These are phyloP conservation scores for Myiotriccus ornatus DNA, from an alignment of 2,797 vertebrate genomes.

Conservation along the genomic window DNA sequence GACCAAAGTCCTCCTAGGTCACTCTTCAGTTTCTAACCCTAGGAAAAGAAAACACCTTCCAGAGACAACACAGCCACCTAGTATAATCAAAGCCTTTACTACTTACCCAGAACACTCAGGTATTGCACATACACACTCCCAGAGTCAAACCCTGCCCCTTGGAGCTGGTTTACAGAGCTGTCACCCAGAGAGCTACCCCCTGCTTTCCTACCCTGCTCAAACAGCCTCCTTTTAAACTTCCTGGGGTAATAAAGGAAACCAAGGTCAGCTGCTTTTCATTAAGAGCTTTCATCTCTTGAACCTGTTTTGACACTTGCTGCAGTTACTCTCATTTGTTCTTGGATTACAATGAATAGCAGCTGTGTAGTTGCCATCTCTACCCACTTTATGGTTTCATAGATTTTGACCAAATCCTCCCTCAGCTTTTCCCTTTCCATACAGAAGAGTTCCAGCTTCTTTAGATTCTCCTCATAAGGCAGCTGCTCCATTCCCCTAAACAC, in stretches of 20 bases:
- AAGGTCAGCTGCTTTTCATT: neutral
- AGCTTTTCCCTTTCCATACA: neutral
- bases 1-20: accelerated
- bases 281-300: neutral
- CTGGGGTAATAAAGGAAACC: neutral
- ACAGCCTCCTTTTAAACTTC: neutral
- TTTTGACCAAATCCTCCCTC: neutral
- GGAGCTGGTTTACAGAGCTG: accelerated
- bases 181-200: accelerated
- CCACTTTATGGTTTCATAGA: neutral
- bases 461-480: neutral
- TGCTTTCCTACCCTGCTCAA: accelerated
- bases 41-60: accelerated
- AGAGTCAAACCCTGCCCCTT: accelerated
- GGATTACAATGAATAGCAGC: neutral
- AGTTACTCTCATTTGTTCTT: neutral
- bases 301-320: neutral
- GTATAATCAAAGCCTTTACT: accelerated
- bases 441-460: neutral
- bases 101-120: accelerated
- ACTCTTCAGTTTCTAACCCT: accelerated
- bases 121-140: accelerated
- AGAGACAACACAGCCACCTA: accelerated
- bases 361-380: neutral
- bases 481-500: neutral